Percentiles rank a stretch among this genome's conserved stretches.
These are phyloP conservation scores for Liodrosophila aerea DNA, from an alignment of 2,888 invertebrate genomes.

Conservation along the genomic window DNA sequence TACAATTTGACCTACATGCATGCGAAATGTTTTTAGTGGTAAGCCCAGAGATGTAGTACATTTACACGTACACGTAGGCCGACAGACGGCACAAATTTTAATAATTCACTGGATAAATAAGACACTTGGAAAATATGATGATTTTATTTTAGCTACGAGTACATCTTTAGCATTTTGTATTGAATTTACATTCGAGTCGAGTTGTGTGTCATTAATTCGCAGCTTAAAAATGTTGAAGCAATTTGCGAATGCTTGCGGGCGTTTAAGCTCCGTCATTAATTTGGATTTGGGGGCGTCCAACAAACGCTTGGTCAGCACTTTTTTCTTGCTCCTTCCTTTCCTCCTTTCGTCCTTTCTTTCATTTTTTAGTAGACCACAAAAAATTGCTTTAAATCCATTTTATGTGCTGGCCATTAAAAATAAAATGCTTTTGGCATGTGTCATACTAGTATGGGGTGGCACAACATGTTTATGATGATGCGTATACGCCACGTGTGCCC, in stretches of 20 bases:
- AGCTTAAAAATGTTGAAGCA: slow-evolving; percentile 59
- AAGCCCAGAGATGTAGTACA: neutral
- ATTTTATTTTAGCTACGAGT: slow-evolving; percentile 5
- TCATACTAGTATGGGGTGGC: slow-evolving; percentile 11
- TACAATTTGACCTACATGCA: slow-evolving; percentile 66
- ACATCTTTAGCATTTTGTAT: slow-evolving; percentile 25
- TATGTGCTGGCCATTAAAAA: slow-evolving; percentile 67
- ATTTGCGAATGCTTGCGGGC: slow-evolving; percentile 34
- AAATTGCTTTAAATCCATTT: slow-evolving; percentile 73
- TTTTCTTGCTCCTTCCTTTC: neutral
- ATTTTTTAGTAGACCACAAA: slow-evolving; percentile 47
- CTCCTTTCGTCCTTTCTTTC: too few relatives aligned
- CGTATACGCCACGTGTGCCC: slow-evolving; percentile 60
- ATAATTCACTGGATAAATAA: slow-evolving; percentile 61
- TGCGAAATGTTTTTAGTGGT: slow-evolving; percentile 38
- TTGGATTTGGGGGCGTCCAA: slow-evolving; percentile 43
- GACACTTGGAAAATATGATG: slow-evolving; percentile 29
- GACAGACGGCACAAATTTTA: slow-evolving; percentile 49
- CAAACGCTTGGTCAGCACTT: slow-evolving; percentile 59
- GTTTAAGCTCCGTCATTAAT: slow-evolving; percentile 65
- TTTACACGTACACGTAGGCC: neutral
- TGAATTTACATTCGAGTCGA: slow-evolving; percentile 57
- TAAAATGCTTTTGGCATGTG: slow-evolving; percentile 41
- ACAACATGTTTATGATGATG: slow-evolving; percentile 49
- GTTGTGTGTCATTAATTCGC: slow-evolving; percentile 51